Evolutionary conservation across 2,797 vertebrate genomes (phyloP).

Genomic region (Agapornis canus): DNA sequence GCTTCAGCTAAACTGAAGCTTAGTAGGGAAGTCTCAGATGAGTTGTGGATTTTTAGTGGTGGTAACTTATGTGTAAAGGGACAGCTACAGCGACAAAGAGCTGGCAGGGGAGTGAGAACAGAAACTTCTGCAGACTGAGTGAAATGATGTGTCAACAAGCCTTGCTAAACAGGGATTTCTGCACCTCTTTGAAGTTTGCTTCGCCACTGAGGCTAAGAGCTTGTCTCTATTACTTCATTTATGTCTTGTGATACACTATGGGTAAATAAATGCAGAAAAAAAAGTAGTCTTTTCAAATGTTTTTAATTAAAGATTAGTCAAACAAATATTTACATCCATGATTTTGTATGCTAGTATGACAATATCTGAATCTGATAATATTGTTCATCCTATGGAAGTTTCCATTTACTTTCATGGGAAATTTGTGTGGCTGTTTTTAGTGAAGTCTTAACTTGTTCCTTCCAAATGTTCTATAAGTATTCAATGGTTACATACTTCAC

Average conservation of each 20-base stretch:
- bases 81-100: neutral
- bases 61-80: neutral
- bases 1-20: neutral
- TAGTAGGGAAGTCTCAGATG: neutral
- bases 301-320: neutral
- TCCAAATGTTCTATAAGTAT: neutral
- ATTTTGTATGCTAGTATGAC: neutral
- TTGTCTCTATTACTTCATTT: neutral
- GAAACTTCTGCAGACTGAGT: neutral
- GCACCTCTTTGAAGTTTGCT: conserved; percentile 24
- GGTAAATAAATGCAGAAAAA: neutral
- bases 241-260: neutral
- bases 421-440: neutral
- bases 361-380: neutral
- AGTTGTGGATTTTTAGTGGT: rapidly evolving
- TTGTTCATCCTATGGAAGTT: neutral
- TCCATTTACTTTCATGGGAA: neutral
- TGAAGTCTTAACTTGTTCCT: neutral
- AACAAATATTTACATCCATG: neutral
- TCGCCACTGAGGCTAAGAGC: neutral
- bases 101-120: neutral
- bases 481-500: neutral
- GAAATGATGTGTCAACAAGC: neutral
- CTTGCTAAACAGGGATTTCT: conserved; percentile 29
- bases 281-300: neutral